Conservation (phyloP, 1,140 invertebrate genomes). For the Drosophila dunni region DNA sequence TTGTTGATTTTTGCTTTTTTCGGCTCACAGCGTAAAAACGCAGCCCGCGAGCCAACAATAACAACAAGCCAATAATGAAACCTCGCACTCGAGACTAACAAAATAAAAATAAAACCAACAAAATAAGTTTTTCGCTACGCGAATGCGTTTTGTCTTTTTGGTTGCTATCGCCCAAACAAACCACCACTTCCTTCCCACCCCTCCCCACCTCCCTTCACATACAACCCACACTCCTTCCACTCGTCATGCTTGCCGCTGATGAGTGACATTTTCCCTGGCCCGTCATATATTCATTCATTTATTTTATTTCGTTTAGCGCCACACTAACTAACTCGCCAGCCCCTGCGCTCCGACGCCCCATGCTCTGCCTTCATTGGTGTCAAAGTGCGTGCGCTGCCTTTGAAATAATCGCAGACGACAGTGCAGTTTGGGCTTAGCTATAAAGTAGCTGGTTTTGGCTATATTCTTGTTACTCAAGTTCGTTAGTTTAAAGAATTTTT, state of each 20-base stretch:
- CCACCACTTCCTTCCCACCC: slow-evolving; percentile 19
- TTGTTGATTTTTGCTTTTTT: slow-evolving; percentile 48
- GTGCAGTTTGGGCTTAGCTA: too few relatives aligned
- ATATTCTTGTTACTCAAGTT: too few relatives aligned
- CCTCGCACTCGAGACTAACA: slow-evolving; percentile 20
- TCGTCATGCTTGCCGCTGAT: slow-evolving; percentile 6
- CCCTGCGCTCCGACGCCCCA: background rate
- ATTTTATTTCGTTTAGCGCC: slow-evolving; percentile 74
- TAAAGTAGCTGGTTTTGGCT: too few relatives aligned
- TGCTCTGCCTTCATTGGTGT: slow-evolving; percentile 25
- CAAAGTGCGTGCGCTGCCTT: slow-evolving; percentile 69
- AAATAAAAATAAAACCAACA: slow-evolving; percentile 40
- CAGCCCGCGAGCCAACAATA: slow-evolving; percentile 44
- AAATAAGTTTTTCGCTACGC: slow-evolving; percentile 58
- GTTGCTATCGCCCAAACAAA: background rate
- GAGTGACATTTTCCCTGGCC: slow-evolving; percentile 66
- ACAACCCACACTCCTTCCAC: too few relatives aligned
- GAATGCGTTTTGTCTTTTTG: slow-evolving; percentile 67
- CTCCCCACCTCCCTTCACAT: background rate
- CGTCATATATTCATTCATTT: slow-evolving; percentile 72
- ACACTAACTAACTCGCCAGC: slow-evolving; percentile 54
- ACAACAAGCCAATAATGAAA: slow-evolving; percentile 42
- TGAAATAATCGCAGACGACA: slow-evolving; percentile 26
- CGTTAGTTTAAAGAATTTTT: too few relatives aligned
- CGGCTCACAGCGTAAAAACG: slow-evolving; percentile 51